These are phyloP conservation scores for Drosophila teissieri DNA, from an alignment of 1,140 invertebrate genomes.

Conservation along the genomic window DNA sequence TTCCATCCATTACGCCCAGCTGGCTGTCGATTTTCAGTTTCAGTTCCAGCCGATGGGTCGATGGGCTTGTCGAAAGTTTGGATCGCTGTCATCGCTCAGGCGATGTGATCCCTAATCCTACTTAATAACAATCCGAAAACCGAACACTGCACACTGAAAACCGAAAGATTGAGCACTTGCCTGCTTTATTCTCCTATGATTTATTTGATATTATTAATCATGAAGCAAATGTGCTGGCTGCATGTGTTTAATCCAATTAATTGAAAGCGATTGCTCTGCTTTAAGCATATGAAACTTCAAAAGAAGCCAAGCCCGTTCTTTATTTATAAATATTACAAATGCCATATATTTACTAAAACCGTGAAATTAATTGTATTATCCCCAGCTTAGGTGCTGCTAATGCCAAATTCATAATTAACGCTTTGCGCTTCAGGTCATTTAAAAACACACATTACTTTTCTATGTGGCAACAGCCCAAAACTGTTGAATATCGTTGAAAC, in stretches of 20 bases:
- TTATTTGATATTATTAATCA: slow-evolving; percentile 73
- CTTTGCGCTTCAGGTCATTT: too few relatives aligned
- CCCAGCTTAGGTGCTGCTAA: too few relatives aligned
- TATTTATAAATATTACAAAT: too few relatives aligned
- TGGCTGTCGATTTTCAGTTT: slow-evolving; percentile 18
- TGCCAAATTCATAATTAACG: too few relatives aligned
- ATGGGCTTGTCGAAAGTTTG: slow-evolving; percentile 1
- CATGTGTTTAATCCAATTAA: slow-evolving; percentile 10
- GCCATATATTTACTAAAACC: too few relatives aligned
- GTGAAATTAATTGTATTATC: too few relatives aligned
- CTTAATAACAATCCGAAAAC: not conserved
- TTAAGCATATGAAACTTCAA: too few relatives aligned
- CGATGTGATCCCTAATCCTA: slow-evolving; percentile 6
- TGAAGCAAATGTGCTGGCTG: slow-evolving; percentile 69
- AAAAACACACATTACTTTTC: too few relatives aligned
- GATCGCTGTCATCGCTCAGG: slow-evolving; percentile 15
- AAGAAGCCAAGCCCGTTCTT: too few relatives aligned
- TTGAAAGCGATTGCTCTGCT: too few relatives aligned
- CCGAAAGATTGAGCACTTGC: not conserved
- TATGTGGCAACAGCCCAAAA: not conserved
- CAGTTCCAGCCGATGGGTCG: not conserved
- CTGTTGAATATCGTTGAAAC: not conserved
- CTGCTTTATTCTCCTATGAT: slow-evolving; percentile 38
- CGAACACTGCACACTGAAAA: not conserved
- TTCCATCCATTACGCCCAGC: slow-evolving; percentile 30